Base-by-base conservation (phyloP, 1,140 invertebrate species). In the Dufourea novaeangliae region DNA sequence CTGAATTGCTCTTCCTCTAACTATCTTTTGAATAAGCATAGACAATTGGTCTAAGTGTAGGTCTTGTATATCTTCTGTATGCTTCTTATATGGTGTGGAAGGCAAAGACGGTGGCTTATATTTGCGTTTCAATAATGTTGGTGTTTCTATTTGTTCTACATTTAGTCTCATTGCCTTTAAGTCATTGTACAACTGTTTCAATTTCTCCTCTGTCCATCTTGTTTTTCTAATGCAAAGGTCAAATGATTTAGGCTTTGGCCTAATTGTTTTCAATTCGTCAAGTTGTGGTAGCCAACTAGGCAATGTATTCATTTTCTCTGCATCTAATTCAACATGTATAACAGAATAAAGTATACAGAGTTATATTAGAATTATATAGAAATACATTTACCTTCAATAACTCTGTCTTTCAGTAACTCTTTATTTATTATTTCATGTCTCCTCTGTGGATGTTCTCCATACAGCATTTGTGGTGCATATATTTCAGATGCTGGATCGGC, bases 1-100 rank as follows among this genome's bases (percentile, higher is more conserved):
- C 88, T 96, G 96, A 22, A 95, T 93, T 46, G 95, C 95, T 52
- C 95, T 89, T 32, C 96, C 96, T 78, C 94, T 90, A 20, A 96
- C 92, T 6, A 96, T 88, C 84, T 93, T 94, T 86, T 96, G 95
- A 68, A 96, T 86, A 82, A 94, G 91, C 17, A 94, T 91, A 20
- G 94, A 91, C 3, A 94, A 93, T 74, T 95, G 93, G 84, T 96
- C 93, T 56, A 88, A 90, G 1, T 90, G 89, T 27, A 93, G 93
- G 25, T 78, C 52, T 20, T 61, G 94, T 92, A 11, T 22, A 37
- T 82, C 12, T 61, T 67, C 63, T 54, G 22, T 52, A 6, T 20
- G 32, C 22, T 27, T 50, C 69, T 29, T 71, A 67, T 93, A 91
- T 32, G 95, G 95, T 8, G 95, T 96, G 50, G 92, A 50, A 5